Conservation (phyloP, 2,888 invertebrate species). For the Junonia oenone region DNA sequence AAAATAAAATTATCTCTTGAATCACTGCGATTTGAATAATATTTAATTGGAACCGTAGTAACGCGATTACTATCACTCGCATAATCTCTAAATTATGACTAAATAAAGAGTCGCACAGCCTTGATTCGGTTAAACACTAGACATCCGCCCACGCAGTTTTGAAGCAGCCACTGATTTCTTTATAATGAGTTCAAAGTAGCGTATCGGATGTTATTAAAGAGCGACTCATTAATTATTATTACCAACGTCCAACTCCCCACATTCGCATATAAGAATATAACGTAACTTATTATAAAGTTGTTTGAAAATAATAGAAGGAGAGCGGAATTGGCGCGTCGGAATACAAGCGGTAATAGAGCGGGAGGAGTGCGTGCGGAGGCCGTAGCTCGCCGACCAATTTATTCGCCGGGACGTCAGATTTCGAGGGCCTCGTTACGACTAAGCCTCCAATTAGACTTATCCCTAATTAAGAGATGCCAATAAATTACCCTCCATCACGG, state of each 20-base stretch:
- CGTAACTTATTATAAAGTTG: slow-evolving; percentile 10
- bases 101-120: slow-evolving; percentile 9
- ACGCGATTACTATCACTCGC: not conserved
- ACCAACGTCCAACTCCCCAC: too few species aligned
- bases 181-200: not conserved
- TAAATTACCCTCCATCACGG: slow-evolving; percentile 81
- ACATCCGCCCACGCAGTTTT: slow-evolving; percentile 6
- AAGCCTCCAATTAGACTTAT: slow-evolving; percentile 82
- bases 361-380: slow-evolving; percentile 54
- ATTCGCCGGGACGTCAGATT: slow-evolving; percentile 78
- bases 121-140: slow-evolving; percentile 3
- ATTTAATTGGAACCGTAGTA: not conserved
- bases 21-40: slow-evolving; percentile 5
- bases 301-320: slow-evolving; percentile 4
- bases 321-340: slow-evolving; percentile 26
- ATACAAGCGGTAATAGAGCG: slow-evolving; percentile 60
- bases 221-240: not conserved
- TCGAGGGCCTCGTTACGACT: slow-evolving; percentile 80
- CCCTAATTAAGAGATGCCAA: slow-evolving; percentile 82
- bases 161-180: slow-evolving; percentile 1
- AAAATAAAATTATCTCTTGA: slow-evolving; percentile 2
- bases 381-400: slow-evolving; percentile 68
- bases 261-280: not conserved
- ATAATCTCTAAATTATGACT: not conserved
- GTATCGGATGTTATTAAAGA: not conserved